These are phyloP conservation scores for Clamator glandarius DNA, from an alignment of 2,797 vertebrate genomes.

Conservation along the genomic window DNA sequence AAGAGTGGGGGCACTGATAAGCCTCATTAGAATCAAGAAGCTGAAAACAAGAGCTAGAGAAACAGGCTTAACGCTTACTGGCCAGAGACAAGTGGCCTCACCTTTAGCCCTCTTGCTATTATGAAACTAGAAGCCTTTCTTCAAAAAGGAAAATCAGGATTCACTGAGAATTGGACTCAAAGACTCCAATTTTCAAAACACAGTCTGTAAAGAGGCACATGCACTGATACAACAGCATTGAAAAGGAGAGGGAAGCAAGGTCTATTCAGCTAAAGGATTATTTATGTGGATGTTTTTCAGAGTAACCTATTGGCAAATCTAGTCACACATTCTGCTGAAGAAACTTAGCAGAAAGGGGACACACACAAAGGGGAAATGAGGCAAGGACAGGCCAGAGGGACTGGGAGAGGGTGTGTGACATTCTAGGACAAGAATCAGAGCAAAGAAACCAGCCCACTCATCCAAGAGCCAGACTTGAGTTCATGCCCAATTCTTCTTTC, in stretches of 20 bases:
- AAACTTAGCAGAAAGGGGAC: background rate
- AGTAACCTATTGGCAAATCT: background rate
- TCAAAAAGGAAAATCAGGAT: background rate
- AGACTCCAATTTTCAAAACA: background rate
- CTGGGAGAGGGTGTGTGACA: accelerated
- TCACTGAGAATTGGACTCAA: background rate
- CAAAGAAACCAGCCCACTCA: background rate
- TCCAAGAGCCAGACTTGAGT: background rate
- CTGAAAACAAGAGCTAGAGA: background rate
- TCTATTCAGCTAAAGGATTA: background rate
- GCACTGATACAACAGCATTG: background rate
- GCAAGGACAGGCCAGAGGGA: background rate
- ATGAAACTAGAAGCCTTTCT: background rate
- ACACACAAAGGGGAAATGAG: accelerated
- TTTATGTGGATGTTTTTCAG: background rate
- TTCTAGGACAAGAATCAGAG: conserved; percentile 53
- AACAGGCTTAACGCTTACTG: background rate
- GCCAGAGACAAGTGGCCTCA: background rate
- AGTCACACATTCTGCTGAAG: background rate
- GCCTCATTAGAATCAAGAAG: background rate
- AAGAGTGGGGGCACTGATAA: background rate
- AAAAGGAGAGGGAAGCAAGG: background rate
- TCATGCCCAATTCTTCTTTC: background rate
- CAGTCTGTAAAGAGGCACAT: background rate
- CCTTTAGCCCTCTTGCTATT: background rate